Evolutionary conservation across 2,888 invertebrate species (phyloP).

Genomic region (Nemoura dubitans): DNA sequence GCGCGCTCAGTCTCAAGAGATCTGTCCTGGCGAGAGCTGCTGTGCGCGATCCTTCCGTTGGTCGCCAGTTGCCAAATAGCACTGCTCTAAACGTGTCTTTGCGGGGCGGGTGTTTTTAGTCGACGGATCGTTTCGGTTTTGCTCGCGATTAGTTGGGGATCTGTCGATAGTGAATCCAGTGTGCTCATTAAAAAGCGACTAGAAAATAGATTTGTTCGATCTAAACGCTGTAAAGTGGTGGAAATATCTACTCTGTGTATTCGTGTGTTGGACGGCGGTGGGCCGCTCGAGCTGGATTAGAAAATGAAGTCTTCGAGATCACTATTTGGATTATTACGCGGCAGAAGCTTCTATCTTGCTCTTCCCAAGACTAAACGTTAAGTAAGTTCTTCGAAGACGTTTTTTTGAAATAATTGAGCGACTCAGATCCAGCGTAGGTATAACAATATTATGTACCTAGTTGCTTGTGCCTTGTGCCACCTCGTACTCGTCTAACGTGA

Average conservation of each 20-base stretch:
- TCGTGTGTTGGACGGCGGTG: background rate
- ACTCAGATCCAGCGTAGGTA: background rate
- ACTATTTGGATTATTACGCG: constrained; percentile 30
- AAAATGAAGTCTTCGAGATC: constrained; percentile 38
- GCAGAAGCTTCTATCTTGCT: constrained; percentile 13
- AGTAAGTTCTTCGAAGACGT: constrained; percentile 24
- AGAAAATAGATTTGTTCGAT: background rate
- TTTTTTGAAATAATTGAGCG: background rate
- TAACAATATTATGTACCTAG: background rate
- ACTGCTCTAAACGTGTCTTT: background rate
- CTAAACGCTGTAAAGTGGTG: background rate
- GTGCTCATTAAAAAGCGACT: background rate
- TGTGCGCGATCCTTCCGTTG: background rate
- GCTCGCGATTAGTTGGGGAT: background rate
- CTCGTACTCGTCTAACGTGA: background rate
- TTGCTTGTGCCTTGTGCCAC: background rate
- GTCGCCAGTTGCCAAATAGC: background rate
- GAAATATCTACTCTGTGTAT: background rate
- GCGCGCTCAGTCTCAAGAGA: constrained; percentile 5
- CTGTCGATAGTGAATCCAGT: background rate
- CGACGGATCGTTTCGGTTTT: background rate
- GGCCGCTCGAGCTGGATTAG: constrained; percentile 30
- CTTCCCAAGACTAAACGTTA: constrained; percentile 18
- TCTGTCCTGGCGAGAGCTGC: background rate
- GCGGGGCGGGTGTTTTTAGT: background rate